phyloP scores from a whole-genome alignment of 2,797 vertebrate genomes.

The Enteromius afrohamiltoni region DNA sequence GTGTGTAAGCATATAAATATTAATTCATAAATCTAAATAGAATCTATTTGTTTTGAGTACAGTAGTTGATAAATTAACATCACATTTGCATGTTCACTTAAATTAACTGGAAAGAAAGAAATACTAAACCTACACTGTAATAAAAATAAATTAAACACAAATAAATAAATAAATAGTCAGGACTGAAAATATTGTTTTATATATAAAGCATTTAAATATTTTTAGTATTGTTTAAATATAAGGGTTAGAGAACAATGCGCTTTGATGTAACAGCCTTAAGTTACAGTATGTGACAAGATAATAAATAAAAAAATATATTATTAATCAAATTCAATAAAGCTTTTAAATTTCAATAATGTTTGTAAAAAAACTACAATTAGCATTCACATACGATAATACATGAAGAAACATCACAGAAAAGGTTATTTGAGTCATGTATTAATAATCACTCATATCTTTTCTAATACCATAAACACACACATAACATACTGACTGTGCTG shows the following conservation, averaged over 20 bases:
- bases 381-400: neutral
- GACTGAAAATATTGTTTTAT: neutral
- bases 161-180: neutral
- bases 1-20: too few relatives aligned
- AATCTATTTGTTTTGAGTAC: too few relatives aligned
- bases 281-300: neutral
- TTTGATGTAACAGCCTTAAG: neutral
- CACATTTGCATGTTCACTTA: neutral
- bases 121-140: neutral
- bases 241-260: neutral
- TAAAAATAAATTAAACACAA: neutral
- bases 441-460: neutral
- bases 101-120: neutral
- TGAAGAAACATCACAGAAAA: neutral
- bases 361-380: neutral
- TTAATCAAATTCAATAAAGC: too few relatives aligned
- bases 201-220: neutral
- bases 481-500: neutral
- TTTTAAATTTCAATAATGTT: too few relatives aligned
- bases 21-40: too few relatives aligned
- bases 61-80: neutral
- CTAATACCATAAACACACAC: neutral
- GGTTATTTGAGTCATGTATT: neutral
- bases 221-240: neutral
- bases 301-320: neutral